Percentiles rank a stretch among this genome's conserved stretches.
Conservation (phyloP, 1,140 invertebrate species). For the Drosophila parvula region DNA sequence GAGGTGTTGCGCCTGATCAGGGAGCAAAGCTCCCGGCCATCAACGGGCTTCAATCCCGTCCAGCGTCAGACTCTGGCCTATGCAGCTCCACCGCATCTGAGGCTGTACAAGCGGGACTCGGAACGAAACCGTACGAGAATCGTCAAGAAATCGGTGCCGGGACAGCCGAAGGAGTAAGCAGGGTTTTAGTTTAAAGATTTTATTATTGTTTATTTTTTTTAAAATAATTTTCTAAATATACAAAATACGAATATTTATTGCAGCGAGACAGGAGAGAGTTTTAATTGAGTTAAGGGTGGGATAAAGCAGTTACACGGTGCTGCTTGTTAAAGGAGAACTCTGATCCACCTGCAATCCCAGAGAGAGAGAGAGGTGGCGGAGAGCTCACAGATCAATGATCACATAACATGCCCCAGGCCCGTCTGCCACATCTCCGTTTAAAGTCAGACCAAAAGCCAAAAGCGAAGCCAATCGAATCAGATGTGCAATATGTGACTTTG, state of each 20-base stretch:
- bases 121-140: constrained; percentile 6
- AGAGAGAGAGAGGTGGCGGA: neutral
- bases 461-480: constrained; percentile 55
- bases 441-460: constrained; percentile 31
- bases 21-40: constrained; percentile 37
- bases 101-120: constrained; percentile 60
- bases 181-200: constrained; percentile 7
- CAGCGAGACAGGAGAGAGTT: constrained; percentile 5
- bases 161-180: neutral
- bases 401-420: constrained; percentile 26
- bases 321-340: neutral
- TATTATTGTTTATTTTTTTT: constrained; percentile 11
- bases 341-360: neutral
- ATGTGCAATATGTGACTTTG: constrained; percentile 62
- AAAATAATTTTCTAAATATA: neutral
- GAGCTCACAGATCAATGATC: constrained; percentile 4
- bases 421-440: constrained; percentile 29
- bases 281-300: neutral
- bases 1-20: constrained; percentile 61
- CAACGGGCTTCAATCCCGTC: constrained; percentile 1
- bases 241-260: constrained; percentile 40
- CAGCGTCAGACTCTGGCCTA: constrained; percentile 68
- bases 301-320: too few relatives aligned
- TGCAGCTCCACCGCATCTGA: constrained; percentile 42
- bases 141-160: constrained; percentile 52